phyloP scores from a whole-genome alignment of 2,113 vertebrate genomes.

The Anoura caudifer region DNA sequence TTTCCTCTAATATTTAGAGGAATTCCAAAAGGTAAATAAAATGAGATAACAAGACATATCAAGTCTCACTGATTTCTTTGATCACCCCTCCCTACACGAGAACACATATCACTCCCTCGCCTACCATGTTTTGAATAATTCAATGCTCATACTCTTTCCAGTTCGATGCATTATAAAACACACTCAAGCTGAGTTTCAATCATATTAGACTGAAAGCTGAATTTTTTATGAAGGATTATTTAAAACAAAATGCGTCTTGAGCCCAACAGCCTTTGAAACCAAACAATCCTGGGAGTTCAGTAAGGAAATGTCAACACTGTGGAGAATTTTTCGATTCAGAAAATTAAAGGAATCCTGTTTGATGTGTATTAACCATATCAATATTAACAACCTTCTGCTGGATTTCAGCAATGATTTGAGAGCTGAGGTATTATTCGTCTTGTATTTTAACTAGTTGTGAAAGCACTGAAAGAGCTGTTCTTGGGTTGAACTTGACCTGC shows the following conservation, averaged over 20 bases:
- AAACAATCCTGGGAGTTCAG: constrained; percentile 85
- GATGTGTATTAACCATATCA: constrained; percentile 85
- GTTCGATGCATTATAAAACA: constrained; percentile 89
- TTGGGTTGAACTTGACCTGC: constrained; percentile 70
- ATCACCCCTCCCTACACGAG: constrained; percentile 74
- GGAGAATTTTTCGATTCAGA: constrained; percentile 80
- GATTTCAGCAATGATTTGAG: constrained; percentile 78
- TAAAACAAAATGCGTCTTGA: constrained; percentile 85
- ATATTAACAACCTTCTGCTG: constrained; percentile 85
- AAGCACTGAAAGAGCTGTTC: constrained; percentile 68
- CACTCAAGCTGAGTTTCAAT: constrained; percentile 85
- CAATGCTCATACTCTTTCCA: constrained; percentile 81
- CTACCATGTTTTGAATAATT: constrained; percentile 87
- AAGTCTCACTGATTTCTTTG: constrained; percentile 83
- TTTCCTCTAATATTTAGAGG: constrained; percentile 86
- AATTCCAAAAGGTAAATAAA: constrained; percentile 89
- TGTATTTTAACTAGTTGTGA: constrained; percentile 80
- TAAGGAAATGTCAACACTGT: constrained; percentile 84
- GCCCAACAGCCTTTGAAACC: constrained; percentile 83
- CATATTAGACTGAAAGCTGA: constrained; percentile 85
- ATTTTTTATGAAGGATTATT: constrained; percentile 90
- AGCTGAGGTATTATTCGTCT: constrained; percentile 67
- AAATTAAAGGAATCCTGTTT: constrained; percentile 83
- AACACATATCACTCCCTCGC: constrained; percentile 78
- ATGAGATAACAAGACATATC: constrained; percentile 85